Evolutionary conservation across 2,113 vertebrate species (phyloP).

Genomic region (Sprattus sprattus): DNA sequence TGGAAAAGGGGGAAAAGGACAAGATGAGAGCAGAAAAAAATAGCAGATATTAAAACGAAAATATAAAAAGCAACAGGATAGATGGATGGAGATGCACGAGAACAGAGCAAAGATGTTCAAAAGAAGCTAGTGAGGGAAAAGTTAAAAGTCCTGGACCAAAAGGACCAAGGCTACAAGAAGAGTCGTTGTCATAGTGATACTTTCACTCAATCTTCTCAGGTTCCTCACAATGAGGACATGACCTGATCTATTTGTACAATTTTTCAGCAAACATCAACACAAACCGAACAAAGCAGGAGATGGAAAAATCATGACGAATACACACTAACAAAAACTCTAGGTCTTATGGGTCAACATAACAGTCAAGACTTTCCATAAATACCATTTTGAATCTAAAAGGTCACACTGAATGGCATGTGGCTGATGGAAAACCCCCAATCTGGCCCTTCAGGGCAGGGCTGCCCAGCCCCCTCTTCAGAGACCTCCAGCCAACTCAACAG

Average conservation of each 20-base stretch:
- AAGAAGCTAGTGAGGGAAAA: background rate
- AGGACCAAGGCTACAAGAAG: background rate
- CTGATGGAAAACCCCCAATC: background rate
- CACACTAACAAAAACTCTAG: background rate
- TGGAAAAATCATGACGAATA: background rate
- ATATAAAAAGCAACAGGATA: background rate
- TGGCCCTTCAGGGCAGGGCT: background rate
- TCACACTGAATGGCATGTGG: background rate
- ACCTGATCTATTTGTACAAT: background rate
- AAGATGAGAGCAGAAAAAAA: background rate
- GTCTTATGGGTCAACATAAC: background rate
- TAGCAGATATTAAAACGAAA: background rate
- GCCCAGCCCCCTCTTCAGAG: background rate
- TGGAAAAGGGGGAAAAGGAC: background rate
- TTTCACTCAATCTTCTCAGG: background rate
- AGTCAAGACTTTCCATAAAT: background rate
- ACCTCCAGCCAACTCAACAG: conserved; percentile 14
- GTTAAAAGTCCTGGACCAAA: background rate
- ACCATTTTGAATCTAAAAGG: background rate
- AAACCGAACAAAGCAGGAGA: background rate
- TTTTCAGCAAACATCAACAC: background rate
- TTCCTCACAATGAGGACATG: background rate
- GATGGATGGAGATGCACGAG: background rate
- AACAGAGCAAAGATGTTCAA: background rate
- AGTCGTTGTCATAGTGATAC: too few species aligned